These are phyloP conservation scores for Imbricaverruca yamaguchii DNA, from an alignment of 2,888 invertebrate genomes.

Conservation along the genomic window DNA sequence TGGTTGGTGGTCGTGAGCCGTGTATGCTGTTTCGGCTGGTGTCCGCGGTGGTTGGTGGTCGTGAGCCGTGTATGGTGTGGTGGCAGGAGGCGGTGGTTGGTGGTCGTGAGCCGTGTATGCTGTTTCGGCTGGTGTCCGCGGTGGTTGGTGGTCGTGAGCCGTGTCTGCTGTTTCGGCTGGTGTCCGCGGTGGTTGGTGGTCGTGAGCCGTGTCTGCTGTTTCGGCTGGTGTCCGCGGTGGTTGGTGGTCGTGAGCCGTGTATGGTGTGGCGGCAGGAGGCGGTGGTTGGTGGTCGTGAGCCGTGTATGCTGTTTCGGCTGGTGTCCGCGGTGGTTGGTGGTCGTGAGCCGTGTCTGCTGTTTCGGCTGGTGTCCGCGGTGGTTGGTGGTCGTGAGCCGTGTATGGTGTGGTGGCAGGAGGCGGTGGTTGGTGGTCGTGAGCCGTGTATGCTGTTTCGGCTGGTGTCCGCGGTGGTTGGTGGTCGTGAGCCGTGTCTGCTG, in stretches of 20 bases:
- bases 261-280: constrained; percentile 19
- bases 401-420: constrained; percentile 21
- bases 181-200: no score
- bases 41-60: no score
- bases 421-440: neutral
- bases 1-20: constrained; percentile 19
- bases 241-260: constrained; percentile 24
- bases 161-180: constrained; percentile 28
- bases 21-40: constrained; percentile 27
- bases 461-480: no score
- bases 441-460: constrained; percentile 28
- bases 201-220: constrained; percentile 28
- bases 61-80: constrained; percentile 27
- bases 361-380: no score
- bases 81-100: neutral
- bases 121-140: neutral
- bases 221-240: no score
- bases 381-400: constrained; percentile 23
- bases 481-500: constrained; percentile 27
- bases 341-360: constrained; percentile 27
- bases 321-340: no score
- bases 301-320: constrained; percentile 29
- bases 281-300: neutral
- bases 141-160: constrained; percentile 10
- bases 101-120: constrained; percentile 25